Evolutionary conservation across 1,140 invertebrate species (phyloP), one percentile per base, ranked within the genome.

Genomic region (Caenorhabditis remanei): DNA sequence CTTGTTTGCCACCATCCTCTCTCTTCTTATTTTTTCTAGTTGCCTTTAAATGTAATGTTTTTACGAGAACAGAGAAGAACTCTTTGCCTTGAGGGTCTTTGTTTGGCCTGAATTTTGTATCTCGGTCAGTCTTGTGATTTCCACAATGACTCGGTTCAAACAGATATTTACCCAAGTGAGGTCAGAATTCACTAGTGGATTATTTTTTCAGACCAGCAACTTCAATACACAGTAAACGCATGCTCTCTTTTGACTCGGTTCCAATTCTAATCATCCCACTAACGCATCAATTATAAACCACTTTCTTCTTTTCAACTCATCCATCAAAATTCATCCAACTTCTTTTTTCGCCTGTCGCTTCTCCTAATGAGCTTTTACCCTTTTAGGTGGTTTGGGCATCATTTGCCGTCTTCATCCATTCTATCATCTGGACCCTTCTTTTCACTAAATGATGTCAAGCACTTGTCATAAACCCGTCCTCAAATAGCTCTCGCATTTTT

Each of bases 381-480:
- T 32, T 84, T 84, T 21, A 21, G 55, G 40, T 83, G 50, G 83
- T 43, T 58, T n/a, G n/a, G 11, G n/a, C 32, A 19, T 43, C 40
- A n/a, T 58, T 48, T 58, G 55, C 58, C 24, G 32, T 48, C 24
- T 13, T 46, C 83, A 61, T 58, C 82, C 83, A 61, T 63, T 21
- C 58, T 63, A 58, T 84, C 83, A 58, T 84, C 83, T 63, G 14
- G 1, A 1, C 41, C 48, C 55, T 58, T 21, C 58, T 63, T 46
- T 55, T 63, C 83, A 43, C 83, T 50, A 50, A 50, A 79, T 79
- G 71, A 79, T 79, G 71, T 79, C 71, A 79, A 79, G 71, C 71
- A 79, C 71, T 79, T 79, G 71, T 79, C 71, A 79, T 79, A 79
- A 79, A 79, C 71, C 71, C 71, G 46, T 79, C 71, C 71, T 48